Percentiles rank a stretch among this genome's conserved stretches.
phyloP scores from a whole-genome alignment of 2,113 vertebrate genomes.

The Corythornis cristatus region DNA sequence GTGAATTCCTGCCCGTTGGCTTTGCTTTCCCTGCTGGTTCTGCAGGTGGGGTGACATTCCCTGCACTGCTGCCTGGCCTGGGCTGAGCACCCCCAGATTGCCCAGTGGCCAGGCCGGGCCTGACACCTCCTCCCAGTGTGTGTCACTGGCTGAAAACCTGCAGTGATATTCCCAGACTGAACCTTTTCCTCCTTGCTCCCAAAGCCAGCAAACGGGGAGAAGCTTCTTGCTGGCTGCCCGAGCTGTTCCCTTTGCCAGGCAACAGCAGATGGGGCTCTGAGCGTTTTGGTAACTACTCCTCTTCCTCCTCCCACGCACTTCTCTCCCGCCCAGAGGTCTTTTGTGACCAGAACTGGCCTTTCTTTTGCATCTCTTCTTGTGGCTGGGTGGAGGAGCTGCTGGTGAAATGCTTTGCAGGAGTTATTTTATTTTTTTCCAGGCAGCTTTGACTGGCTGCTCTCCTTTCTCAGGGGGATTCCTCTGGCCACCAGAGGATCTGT shows the following conservation, averaged over 20 bases:
- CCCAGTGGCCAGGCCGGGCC: background rate
- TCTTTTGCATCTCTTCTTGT: background rate
- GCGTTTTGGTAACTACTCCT: background rate
- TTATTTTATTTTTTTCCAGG: background rate
- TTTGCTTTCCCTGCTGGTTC: background rate
- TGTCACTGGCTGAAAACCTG: background rate
- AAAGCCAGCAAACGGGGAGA: background rate
- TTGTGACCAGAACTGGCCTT: background rate
- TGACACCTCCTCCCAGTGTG: accelerated
- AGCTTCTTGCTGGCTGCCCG: background rate
- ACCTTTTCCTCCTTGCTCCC: background rate
- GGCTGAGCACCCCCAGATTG: background rate
- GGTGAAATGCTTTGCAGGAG: background rate
- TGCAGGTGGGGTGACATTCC: background rate
- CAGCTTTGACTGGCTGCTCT: background rate
- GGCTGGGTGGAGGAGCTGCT: background rate
- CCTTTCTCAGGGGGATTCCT: conserved; percentile 42
- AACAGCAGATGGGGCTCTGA: conserved; percentile 56
- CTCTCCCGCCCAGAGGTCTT: background rate
- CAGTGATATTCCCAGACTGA: background rate
- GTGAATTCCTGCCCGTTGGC: background rate
- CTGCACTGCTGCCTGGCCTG: background rate
- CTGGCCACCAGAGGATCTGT: background rate
- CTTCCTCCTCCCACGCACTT: background rate
- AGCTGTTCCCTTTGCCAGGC: background rate